Conservation (phyloP, 2,113 vertebrate species). For the Tinamus guttatus region DNA sequence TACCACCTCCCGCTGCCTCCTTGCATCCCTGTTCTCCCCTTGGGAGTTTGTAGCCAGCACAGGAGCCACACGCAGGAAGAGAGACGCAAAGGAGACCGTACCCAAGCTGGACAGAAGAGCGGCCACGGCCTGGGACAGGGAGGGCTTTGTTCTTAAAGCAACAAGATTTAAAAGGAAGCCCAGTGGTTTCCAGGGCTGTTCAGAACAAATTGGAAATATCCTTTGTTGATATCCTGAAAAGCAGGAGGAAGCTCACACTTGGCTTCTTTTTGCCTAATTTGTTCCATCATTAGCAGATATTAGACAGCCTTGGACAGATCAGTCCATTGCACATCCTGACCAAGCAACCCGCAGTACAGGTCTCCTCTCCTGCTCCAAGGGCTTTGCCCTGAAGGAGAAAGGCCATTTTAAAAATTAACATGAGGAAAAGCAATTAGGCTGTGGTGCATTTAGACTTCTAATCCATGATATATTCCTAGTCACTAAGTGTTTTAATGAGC, state of each 20-base stretch:
- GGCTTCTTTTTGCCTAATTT: too few species aligned
- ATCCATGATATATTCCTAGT: background rate
- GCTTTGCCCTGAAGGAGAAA: background rate
- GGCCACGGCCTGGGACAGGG: background rate
- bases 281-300: background rate
- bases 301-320: background rate
- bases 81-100: background rate
- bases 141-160: background rate
- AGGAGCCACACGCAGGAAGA: too few species aligned
- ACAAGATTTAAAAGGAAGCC: too few species aligned
- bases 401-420: background rate
- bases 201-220: background rate
- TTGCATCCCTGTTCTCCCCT: background rate
- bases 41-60: background rate
- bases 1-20: background rate
- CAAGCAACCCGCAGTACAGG: too few species aligned
- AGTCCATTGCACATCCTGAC: background rate
- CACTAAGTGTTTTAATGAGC: background rate
- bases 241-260: background rate
- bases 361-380: background rate
- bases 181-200: background rate
- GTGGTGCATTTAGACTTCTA: background rate
- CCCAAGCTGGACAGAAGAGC: background rate
- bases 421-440: background rate
- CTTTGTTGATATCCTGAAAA: background rate